Evolutionary conservation across 1,140 invertebrate species (phyloP), one percentile per base, ranked within the genome.

Genomic region (Musca vetustissima): DNA sequence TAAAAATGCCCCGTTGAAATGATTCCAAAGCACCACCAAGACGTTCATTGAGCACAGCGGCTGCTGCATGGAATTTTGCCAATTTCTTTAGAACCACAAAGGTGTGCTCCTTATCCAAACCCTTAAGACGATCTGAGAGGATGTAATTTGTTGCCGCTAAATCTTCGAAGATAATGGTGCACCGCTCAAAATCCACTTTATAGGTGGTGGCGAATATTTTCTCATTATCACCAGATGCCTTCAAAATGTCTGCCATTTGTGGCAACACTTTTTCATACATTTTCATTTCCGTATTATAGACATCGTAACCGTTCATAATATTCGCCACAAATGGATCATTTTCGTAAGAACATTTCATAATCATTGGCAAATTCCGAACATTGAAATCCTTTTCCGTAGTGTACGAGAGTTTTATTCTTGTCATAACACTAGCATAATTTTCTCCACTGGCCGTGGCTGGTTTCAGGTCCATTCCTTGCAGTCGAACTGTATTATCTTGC

Each of bases 21-120:
- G 73, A 74, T 48, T 72, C 74, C n/a, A 81, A 70, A 0, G 72
- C 14, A 0, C 74, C 75, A 0, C 72, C 71, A 1, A 72, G 68
- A 0, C 70, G 74, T 55, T 80, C 76, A 57, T 82, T 79, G 0
- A 77, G 13, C 1, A 80, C 77, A 0, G 76, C 73, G 1, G 82
- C 77, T 1, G 77, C 36, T 0, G 87, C 87, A 71, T 89, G 88
- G 73, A 88, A 87, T 25, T 85, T 85, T 2, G 86, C 87, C 57
- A 88, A 73, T 22, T 84, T 84, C n/a, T 84, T 84, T 0, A 88
- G 73, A 0, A 83, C 77, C 36, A 83, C 57, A 48, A 82, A 82
- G 0, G 86, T 72, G 65, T 85, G 83, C n/a, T 85, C 76, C 15
- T 86, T 65, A 50, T 86, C 81, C 11, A 88, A 73, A 1, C 87